A percentile compares a stretch with the other conserved stretches of the same genome.
These are phyloP conservation scores for Apostichopus japonicus DNA, from an alignment of 35 echinoderm and acorn worm genomes.

Conservation along the genomic window DNA sequence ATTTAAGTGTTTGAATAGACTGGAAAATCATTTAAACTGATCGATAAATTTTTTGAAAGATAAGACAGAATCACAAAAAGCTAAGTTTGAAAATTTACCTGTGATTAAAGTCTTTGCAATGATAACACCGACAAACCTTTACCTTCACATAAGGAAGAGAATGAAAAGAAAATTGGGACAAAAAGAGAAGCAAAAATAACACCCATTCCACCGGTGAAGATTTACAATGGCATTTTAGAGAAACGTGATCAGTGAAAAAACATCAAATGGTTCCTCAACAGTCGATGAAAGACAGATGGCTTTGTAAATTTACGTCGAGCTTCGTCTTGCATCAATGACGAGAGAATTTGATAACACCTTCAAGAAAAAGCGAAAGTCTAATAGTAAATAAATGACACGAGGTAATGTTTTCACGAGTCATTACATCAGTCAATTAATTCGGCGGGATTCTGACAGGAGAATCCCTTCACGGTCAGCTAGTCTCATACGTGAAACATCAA, in stretches of 20 bases:
- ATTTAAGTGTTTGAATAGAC: too few species aligned
- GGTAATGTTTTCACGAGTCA: neutral
- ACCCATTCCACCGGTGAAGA: too few species aligned
- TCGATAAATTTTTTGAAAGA: too few species aligned
- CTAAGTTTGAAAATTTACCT: too few species aligned
- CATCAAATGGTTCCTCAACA: neutral
- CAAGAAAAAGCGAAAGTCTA: neutral
- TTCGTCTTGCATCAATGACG: neutral
- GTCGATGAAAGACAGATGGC: neutral
- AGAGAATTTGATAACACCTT: neutral
- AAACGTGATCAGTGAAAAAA: neutral
- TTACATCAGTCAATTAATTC: neutral
- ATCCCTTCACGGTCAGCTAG: neutral
- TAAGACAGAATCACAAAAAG: too few species aligned
- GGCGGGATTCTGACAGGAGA: neutral
- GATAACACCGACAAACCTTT: too few species aligned
- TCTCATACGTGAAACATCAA: neutral
- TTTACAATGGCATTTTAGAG: neutral
- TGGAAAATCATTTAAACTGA: too few species aligned
- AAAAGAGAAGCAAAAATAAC: too few species aligned
- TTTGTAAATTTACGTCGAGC: neutral
- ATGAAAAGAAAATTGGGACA: too few species aligned
- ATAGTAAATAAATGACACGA: neutral
- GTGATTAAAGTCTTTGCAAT: too few species aligned
- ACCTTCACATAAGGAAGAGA: too few species aligned